These are phyloP conservation scores for Calameuta idolon DNA, from an alignment of 2,888 invertebrate genomes.

Conservation along the genomic window DNA sequence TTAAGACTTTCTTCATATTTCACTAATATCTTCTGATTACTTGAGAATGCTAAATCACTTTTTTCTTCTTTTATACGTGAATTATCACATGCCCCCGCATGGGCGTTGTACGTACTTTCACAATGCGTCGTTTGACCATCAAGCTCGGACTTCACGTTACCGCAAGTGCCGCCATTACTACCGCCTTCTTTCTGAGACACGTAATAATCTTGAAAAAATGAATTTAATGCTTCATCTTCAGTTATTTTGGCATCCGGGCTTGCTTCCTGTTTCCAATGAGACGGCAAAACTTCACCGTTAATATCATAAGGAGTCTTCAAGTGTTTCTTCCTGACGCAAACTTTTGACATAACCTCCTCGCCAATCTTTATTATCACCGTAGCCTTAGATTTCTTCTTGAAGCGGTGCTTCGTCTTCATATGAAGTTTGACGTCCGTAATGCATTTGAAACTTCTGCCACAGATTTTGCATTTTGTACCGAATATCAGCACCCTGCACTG, in stretches of 20 bases:
- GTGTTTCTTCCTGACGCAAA: slow-evolving; percentile 39
- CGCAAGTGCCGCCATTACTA: neutral
- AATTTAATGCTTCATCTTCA: neutral
- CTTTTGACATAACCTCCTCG: slow-evolving; percentile 37
- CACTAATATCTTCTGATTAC: neutral
- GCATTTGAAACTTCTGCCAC: slow-evolving; percentile 47
- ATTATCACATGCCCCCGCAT: neutral
- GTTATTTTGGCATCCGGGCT: neutral
- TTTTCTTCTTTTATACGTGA: neutral
- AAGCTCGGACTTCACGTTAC: neutral
- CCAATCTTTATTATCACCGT: slow-evolving; percentile 42
- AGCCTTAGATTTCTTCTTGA: slow-evolving; percentile 22
- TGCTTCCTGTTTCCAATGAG: neutral
- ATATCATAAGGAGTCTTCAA: slow-evolving; percentile 16
- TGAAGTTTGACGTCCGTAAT: slow-evolving; percentile 32
- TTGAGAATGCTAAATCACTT: neutral
- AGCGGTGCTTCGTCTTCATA: slow-evolving; percentile 29
- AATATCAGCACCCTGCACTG: slow-evolving; percentile 45
- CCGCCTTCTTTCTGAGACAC: neutral
- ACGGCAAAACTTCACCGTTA: neutral
- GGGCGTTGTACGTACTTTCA: neutral
- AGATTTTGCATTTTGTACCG: slow-evolving; percentile 40
- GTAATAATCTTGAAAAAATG: neutral
- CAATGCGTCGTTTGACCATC: neutral
- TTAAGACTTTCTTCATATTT: neutral